Evolutionary conservation across 53 echinoderm and acorn worm genomes (phyloP).

Genomic region (Zoroaster sp.): DNA sequence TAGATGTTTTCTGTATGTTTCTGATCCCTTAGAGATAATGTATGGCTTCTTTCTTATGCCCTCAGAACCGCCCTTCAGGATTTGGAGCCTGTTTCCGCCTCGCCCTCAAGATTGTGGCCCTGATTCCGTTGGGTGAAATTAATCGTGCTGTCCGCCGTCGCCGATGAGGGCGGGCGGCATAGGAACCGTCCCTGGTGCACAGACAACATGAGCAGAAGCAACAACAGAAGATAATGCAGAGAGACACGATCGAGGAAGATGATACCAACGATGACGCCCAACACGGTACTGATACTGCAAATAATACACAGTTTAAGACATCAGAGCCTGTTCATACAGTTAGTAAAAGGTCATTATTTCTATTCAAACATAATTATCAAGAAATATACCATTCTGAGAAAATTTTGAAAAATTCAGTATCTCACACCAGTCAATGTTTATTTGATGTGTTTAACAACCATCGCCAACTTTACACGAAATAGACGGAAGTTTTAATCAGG

Average conservation of each 20-base stretch:
- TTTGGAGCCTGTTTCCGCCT: not conserved
- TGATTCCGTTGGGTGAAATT: not conserved
- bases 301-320: no score
- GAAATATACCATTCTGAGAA: no score
- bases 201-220: slow-evolving; percentile 80
- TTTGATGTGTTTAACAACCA: not conserved
- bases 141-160: not conserved
- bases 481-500: no score
- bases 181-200: not conserved
- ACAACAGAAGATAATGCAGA: slow-evolving; percentile 63
- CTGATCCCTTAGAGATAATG: no score
- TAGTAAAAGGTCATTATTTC: no score
- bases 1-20: not conserved
- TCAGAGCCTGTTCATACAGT: no score
- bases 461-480: not conserved
- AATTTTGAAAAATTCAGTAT: no score
- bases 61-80: slow-evolving; percentile 6
- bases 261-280: slow-evolving; percentile 64
- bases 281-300: slow-evolving; percentile 65
- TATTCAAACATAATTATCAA: no score
- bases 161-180: not conserved
- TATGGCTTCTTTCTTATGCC: no score
- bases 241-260: slow-evolving; percentile 49
- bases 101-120: not conserved
- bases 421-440: not conserved